These are phyloP conservation scores for Lepidocyrtinus sp. DNA, from an alignment of 2,888 invertebrate species.

Conservation along the genomic window DNA sequence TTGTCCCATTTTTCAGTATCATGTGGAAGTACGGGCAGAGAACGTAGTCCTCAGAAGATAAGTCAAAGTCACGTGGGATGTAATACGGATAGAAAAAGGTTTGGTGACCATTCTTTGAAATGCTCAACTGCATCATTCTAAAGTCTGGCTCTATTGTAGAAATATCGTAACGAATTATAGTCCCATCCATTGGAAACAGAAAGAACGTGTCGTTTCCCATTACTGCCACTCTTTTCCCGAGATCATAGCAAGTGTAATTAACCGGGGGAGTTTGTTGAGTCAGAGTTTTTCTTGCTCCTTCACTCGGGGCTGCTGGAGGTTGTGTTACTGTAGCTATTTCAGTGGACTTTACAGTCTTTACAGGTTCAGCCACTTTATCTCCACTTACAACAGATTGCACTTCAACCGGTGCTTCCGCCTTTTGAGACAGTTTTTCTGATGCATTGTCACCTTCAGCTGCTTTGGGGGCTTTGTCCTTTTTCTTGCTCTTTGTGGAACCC, in stretches of 20 bases:
- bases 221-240: constrained; percentile 62
- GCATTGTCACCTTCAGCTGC: not conserved
- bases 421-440: not conserved
- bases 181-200: constrained; percentile 65
- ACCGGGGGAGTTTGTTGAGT: too few species aligned
- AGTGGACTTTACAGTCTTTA: not conserved
- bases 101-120: constrained; percentile 60
- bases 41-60: constrained; percentile 58
- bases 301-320: not conserved
- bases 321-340: not conserved
- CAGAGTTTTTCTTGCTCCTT: not conserved
- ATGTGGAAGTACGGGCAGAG: constrained; percentile 65
- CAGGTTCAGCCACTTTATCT: not conserved
- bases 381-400: not conserved
- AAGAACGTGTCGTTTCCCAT: constrained; percentile 59
- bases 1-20: constrained; percentile 62
- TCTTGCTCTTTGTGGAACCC: not conserved
- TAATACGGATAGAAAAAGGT: constrained; percentile 67
- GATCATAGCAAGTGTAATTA: constrained; percentile 60
- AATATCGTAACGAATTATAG: constrained; percentile 63
- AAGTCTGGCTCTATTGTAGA: constrained; percentile 66
- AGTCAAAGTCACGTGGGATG: constrained; percentile 60
- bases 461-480: not conserved
- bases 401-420: not conserved
- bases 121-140: constrained; percentile 64